Evolutionary conservation across 2,797 vertebrate species (phyloP).

Genomic region (Tolypeutes matacus): DNA sequence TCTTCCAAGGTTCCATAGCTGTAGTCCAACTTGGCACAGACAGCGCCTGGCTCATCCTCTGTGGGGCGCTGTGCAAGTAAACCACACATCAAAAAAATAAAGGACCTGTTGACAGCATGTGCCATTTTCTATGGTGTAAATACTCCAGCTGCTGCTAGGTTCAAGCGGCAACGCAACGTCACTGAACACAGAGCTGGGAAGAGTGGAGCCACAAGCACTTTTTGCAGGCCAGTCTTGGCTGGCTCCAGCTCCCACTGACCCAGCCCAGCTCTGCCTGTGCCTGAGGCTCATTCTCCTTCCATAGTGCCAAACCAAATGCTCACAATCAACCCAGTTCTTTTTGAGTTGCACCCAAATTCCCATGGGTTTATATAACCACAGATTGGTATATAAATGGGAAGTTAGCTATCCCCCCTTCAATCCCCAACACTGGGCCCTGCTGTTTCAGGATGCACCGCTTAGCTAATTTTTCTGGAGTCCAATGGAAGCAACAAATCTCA

Average conservation of each 20-base stretch:
- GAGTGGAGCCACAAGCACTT: not conserved
- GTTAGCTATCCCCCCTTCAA: rapidly evolving
- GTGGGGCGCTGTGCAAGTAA: not conserved
- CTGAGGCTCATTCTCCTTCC: not conserved
- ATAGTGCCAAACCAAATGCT: not conserved
- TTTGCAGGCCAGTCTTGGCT: not conserved
- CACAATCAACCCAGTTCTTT: not conserved
- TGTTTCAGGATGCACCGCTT: not conserved
- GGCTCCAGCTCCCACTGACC: not conserved
- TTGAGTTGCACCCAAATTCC: not conserved
- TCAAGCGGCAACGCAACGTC: not conserved
- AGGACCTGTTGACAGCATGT: not conserved
- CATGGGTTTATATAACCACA: not conserved
- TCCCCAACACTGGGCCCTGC: not conserved
- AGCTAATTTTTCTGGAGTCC: not conserved
- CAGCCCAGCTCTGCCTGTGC: no score
- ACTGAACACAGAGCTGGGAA: not conserved
- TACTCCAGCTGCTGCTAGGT: not conserved
- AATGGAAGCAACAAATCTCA: rapidly evolving
- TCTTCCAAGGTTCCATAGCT: not conserved
- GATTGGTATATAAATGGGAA: not conserved
- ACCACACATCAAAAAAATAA: not conserved
- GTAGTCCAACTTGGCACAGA: no score
- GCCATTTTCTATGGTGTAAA: conserved; percentile 22
- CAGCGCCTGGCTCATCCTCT: rapidly evolving